Evolutionary conservation across 2,797 vertebrate species (phyloP), one percentile per base, ranked within the genome.

Genomic region (Crocodylus rhombifer): DNA sequence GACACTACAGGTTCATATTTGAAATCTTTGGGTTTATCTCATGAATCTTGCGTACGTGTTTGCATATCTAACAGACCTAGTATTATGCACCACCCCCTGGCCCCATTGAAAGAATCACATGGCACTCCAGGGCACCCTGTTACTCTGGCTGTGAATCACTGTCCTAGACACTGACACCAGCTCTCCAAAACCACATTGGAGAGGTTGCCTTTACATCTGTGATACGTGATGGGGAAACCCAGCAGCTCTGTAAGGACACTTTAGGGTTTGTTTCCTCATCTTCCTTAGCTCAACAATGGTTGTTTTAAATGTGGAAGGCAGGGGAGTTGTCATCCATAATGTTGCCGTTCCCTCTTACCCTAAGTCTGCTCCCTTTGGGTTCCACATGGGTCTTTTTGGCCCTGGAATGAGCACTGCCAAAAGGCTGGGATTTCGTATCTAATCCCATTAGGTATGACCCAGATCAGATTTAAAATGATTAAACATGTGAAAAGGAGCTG

Each of bases 381-480:
- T 90, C 82, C 61, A 14, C 62, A 4, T 21, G 65, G 73, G 77
- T 87, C 84, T 76, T 77, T 21, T 28, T 89, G 82, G 82, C 85
- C 89, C 69, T 86, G 16, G 83, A 58, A 8, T 51, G 83, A 90
- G 82, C 93, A 4, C 74, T 93, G 87, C 95, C 73, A 80, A 12
- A 86, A 90, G 90, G 94, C 82, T 93, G 71, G 91, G 93, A 93
- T 91, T 92, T 67, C 84, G 91, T 88, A 33, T 82, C 94, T 91
- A 88, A 96, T 95, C 87, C 85, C 91, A 94, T 97, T 97, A 96
- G 96, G 95, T 91, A 92, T 93, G 95, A 96, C 94, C 96, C 93
- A 90, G 90, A 96, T 96, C 91, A 95, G 94, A 92, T 92, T 92
- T 75, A 92, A 96, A 96, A 96, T 96, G 94, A 94, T 97, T 97